Conservation (phyloP, 2,797 vertebrate species). For the Chrosomus eos region DNA sequence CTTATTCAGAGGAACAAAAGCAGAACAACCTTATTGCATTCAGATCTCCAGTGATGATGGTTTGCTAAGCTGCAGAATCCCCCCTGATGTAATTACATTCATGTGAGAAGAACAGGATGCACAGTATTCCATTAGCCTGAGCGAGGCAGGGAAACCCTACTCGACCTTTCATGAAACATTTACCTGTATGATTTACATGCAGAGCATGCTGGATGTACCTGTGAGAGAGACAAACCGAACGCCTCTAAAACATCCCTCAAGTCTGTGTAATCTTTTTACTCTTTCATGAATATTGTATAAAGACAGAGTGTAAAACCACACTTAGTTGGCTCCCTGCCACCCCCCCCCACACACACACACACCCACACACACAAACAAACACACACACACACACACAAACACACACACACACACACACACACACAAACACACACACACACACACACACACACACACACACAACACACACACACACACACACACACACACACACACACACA, state of each 20-base stretch:
- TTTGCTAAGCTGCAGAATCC: constrained; percentile 3
- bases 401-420: neutral
- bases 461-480: too few relatives aligned
- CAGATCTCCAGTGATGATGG: constrained; percentile 8
- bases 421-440: neutral
- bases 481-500: neutral
- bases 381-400: too few relatives aligned
- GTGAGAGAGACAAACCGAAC: constrained; percentile 36
- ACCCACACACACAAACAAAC: too few relatives aligned
- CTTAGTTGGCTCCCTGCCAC: neutral
- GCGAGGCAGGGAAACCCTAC: constrained; percentile 31
- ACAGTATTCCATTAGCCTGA: constrained; percentile 69
- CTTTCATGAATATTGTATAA: constrained; percentile 32
- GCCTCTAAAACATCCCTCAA: constrained; percentile 7
- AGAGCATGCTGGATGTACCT: constrained; percentile 43
- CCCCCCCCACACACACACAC: neutral
- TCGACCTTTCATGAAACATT: constrained; percentile 71
- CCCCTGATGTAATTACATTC: constrained; percentile 66
- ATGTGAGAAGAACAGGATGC: constrained; percentile 59
- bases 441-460: too few relatives aligned
- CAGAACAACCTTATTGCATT: constrained; percentile 9
- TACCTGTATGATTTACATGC: constrained; percentile 70
- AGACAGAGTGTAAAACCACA: neutral
- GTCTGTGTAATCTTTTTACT: constrained; percentile 31
- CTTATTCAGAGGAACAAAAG: constrained; percentile 17